These are phyloP conservation scores for Eumeta japonica DNA, from an alignment of 1,140 invertebrate species.

Conservation along the genomic window DNA sequence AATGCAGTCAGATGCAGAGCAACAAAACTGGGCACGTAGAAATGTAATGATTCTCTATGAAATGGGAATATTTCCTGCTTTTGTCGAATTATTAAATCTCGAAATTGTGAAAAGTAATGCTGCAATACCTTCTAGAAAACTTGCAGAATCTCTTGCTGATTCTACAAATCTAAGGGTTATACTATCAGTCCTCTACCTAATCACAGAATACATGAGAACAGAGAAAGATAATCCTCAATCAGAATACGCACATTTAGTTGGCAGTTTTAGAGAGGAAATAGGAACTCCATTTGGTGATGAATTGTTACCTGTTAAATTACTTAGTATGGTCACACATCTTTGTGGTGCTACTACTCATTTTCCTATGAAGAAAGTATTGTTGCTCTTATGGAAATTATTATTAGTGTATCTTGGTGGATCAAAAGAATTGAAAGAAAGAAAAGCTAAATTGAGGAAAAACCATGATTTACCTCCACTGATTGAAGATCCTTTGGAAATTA, in stretches of 20 bases:
- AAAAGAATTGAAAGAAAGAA: conserved; percentile 73
- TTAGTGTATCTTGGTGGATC: conserved; percentile 88
- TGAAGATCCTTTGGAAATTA: conserved; percentile 93
- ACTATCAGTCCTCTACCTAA: conserved; percentile 89
- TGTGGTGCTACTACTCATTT: conserved; percentile 94
- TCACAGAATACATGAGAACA: conserved; percentile 86
- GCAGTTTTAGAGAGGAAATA: conserved; percentile 79
- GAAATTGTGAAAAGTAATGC: conserved; percentile 86
- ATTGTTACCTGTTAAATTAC: conserved; percentile 81
- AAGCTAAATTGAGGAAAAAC: conserved; percentile 70
- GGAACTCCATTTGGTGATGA: conserved; percentile 75
- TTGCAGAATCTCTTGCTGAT: conserved; percentile 87
- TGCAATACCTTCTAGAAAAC: conserved; percentile 78
- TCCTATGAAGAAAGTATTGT: conserved; percentile 95
- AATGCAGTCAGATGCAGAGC: conserved; percentile 86
- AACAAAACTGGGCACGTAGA: conserved; percentile 73
- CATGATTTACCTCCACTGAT: conserved; percentile 72
- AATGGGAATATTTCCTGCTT: conserved; percentile 82
- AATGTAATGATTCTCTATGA: conserved; percentile 89
- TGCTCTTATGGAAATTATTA: conserved; percentile 95
- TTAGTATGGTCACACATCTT: conserved; percentile 92
- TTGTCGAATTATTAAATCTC: conserved; percentile 89
- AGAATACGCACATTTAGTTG: conserved; percentile 70
- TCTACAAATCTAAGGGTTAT: conserved; percentile 90
- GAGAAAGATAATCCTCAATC: conserved; percentile 62